Evolutionary conservation across 2,113 vertebrate species (phyloP).

Genomic region (Cranoglanis bouderius): DNA sequence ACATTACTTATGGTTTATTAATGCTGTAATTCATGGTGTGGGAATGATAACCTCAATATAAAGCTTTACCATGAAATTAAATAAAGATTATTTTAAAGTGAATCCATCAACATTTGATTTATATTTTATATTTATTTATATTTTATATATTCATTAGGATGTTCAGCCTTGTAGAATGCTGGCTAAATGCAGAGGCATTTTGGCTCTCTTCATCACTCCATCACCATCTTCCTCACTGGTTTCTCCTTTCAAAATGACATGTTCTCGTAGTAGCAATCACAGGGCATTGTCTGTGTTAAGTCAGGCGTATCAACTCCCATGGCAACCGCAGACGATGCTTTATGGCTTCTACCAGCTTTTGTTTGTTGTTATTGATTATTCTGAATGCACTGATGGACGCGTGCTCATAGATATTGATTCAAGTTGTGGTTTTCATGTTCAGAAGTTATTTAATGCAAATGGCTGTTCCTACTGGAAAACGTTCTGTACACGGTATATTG

Average conservation of each 20-base stretch:
- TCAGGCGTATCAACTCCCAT: constrained; percentile 31
- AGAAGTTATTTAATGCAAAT: constrained; percentile 5
- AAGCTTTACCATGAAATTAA: neutral
- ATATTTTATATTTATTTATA: neutral
- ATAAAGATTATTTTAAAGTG: neutral
- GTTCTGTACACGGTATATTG: neutral
- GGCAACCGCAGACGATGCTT: constrained; percentile 22
- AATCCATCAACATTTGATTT: neutral
- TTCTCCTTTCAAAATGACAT: constrained; percentile 2
- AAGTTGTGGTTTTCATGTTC: constrained; percentile 10
- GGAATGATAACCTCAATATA: neutral
- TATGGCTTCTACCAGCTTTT: constrained; percentile 24
- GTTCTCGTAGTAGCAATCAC: constrained; percentile 16
- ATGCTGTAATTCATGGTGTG: neutral
- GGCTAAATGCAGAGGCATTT: neutral
- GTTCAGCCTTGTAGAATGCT: neutral
- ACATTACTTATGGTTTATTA: neutral
- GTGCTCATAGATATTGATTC: constrained; percentile 26
- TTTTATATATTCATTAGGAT: neutral
- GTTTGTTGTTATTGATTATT: constrained; percentile 41
- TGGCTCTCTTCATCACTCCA: constrained; percentile 2
- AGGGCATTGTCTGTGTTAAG: constrained; percentile 39
- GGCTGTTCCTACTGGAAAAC: constrained; percentile 1
- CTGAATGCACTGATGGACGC: constrained; percentile 35
- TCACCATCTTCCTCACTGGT: constrained; percentile 10